Base-by-base conservation (phyloP, 2,797 vertebrate genomes). In the Linurgus olivaceus region DNA sequence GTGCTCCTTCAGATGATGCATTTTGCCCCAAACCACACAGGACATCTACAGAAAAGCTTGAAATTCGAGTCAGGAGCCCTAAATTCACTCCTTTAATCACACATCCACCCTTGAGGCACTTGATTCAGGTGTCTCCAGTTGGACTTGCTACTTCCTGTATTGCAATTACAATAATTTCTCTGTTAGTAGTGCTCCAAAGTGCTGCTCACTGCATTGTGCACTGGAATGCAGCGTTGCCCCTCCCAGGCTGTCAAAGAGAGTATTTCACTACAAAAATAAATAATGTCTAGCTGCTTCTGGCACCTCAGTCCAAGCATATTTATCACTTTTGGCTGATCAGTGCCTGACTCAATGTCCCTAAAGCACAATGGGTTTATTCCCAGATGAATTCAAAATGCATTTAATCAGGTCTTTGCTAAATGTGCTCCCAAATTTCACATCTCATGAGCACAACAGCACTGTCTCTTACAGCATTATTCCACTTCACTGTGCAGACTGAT, bases 241-340 rank as follows among this genome's bases (percentile, higher is more conserved):
- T 70, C 37, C 48, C 28, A 72, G 76, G 76, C 70, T 94, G 89
- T 81, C 85, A 86, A 61, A 93, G 70, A 92, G 59, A 89, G 54
- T 78, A 74, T 67, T 91, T 90, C 79, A 70, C 45, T 71, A 84
- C 54, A 94, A 96, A 96, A 95, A 96, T 94, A 95, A 94, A 94
- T 92, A 93, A 90, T 7, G 58, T 94, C 87, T 91, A 75, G 82
- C 85, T 97, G 91, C 93, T 94, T 62, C 90, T 93, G 84, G 61
- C 74, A 82, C 80, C 67, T 94, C 75, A 91, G 80, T 7, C 63
- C 55, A 35, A 85, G 92, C 28, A 33, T 26, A 94, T 89, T 94
- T 93, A 86, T 40, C 84, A 55, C 84, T 91, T 92, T 26, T 45
- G 73, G 66, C 76, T 86, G 82, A 84, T 52, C 47, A 62, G 33